Conservation (phyloP, 2,888 invertebrate genomes). For the Megamerina dolium region DNA sequence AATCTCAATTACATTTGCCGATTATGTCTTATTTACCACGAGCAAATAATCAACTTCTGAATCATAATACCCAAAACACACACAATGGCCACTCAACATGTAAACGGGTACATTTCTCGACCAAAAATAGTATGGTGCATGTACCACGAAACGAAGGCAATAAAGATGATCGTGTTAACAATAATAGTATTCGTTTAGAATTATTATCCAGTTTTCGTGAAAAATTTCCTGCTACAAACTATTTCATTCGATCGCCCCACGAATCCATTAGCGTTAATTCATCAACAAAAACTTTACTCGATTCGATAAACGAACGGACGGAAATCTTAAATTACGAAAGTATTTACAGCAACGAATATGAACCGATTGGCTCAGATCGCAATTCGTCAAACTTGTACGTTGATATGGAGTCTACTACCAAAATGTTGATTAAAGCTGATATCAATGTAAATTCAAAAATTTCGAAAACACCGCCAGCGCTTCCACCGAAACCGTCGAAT, state of each 20-base stretch:
- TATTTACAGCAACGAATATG: slow-evolving; percentile 70
- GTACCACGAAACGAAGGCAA: slow-evolving; percentile 43
- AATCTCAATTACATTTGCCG: background rate
- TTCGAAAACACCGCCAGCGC: slow-evolving; percentile 57
- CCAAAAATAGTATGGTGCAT: slow-evolving; percentile 57
- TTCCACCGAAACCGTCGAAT: slow-evolving; percentile 75
- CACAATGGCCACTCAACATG: slow-evolving; percentile 32
- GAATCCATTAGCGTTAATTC: background rate
- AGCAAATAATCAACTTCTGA: background rate
- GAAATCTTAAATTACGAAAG: slow-evolving; percentile 54
- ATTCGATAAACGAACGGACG: slow-evolving; percentile 32
- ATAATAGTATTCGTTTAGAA: slow-evolving; percentile 19
- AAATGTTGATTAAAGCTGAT: slow-evolving; percentile 26
- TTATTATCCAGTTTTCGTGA: slow-evolving; percentile 4
- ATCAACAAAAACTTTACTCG: slow-evolving; percentile 9
- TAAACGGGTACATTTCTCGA: slow-evolving; percentile 60
- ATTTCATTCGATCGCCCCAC: slow-evolving; percentile 5
- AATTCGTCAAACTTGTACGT: slow-evolving; percentile 58
- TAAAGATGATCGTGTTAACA: slow-evolving; percentile 25
- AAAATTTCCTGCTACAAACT: background rate
- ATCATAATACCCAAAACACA: slow-evolving; percentile 9
- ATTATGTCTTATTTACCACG: background rate
- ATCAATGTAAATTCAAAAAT: slow-evolving; percentile 20
- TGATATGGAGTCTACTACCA: slow-evolving; percentile 54
- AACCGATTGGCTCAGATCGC: slow-evolving; percentile 55